Percentiles rank a stretch among this genome's conserved stretches.
These are phyloP conservation scores for Lateolabrax maculatus DNA, from an alignment of 2,797 vertebrate genomes.

Conservation along the genomic window DNA sequence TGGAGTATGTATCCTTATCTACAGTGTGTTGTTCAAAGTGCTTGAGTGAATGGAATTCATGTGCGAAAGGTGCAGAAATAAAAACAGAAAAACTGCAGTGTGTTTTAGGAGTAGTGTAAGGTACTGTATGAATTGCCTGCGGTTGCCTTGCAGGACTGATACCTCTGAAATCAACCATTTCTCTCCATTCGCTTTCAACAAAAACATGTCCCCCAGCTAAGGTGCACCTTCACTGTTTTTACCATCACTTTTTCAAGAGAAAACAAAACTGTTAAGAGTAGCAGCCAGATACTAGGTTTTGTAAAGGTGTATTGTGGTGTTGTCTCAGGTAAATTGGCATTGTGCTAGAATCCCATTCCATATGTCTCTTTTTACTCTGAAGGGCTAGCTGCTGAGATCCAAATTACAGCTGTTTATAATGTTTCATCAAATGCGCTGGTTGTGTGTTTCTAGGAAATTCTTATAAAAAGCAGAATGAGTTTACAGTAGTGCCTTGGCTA, in stretches of 20 bases:
- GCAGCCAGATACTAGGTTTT: slow-evolving; percentile 81
- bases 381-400: slow-evolving; percentile 53
- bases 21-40: slow-evolving; percentile 76
- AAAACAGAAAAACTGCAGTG: slow-evolving; percentile 73
- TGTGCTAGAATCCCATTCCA: slow-evolving; percentile 51
- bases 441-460: slow-evolving; percentile 52
- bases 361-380: slow-evolving; percentile 45
- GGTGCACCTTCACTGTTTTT: slow-evolving; percentile 83
- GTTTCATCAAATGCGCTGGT: slow-evolving; percentile 47
- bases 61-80: slow-evolving; percentile 78
- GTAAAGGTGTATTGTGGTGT: slow-evolving; percentile 75
- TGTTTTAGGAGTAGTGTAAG: slow-evolving; percentile 78
- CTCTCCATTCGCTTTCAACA: slow-evolving; percentile 86
- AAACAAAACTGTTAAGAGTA: slow-evolving; percentile 86
- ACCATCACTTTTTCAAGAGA: slow-evolving; percentile 86
- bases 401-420: slow-evolving; percentile 49
- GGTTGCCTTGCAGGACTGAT: slow-evolving; percentile 88
- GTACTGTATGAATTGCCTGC: slow-evolving; percentile 85
- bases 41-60: slow-evolving; percentile 73
- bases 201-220: slow-evolving; percentile 87
- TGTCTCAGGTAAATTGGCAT: slow-evolving; percentile 72
- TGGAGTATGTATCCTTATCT: slow-evolving; percentile 80
- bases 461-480: slow-evolving; percentile 48
- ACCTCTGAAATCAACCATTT: slow-evolving; percentile 85
- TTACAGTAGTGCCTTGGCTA: neutral